A percentile compares a stretch with the other conserved stretches of the same genome.
These are phyloP conservation scores for Tapirus terrestris DNA, from an alignment of 2,113 vertebrate genomes.

Conservation along the genomic window DNA sequence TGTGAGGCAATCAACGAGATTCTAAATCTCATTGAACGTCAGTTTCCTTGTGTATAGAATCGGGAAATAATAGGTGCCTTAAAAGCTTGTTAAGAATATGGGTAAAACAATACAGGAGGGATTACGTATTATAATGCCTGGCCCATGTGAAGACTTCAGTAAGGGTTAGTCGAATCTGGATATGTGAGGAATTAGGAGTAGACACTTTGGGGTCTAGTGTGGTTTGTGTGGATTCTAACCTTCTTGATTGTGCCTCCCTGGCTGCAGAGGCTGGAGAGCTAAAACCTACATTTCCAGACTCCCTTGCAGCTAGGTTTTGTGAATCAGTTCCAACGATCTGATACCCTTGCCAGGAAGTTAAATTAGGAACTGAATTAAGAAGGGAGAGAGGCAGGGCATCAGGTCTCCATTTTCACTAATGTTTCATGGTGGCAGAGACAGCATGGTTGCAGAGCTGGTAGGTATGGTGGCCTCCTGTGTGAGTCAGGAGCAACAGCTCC, in stretches of 20 bases:
- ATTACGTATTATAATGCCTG: background rate
- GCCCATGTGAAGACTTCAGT: background rate
- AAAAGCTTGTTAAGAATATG: background rate
- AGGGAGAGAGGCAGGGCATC: background rate
- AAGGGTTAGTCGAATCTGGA: background rate
- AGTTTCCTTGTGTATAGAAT: background rate
- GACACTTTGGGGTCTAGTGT: background rate
- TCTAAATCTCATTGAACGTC: slow-evolving; percentile 11
- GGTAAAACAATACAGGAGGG: background rate
- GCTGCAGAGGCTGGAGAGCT: background rate
- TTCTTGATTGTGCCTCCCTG: background rate
- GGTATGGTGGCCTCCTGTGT: background rate
- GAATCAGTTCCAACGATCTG: background rate
- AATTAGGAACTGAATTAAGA: background rate
- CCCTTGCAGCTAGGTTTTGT: background rate
- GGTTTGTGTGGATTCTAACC: background rate
- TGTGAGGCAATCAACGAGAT: background rate
- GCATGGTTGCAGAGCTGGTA: background rate
- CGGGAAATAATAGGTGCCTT: background rate
- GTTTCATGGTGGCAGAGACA: background rate
- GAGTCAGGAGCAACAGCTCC: background rate
- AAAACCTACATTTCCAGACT: background rate
- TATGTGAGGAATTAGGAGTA: background rate
- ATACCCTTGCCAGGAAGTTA: background rate
- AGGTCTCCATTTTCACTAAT: background rate